Evolutionary conservation across 2,888 invertebrate species (phyloP), one percentile per base, ranked within the genome.

Genomic region (Entomobrya multifasciata): DNA sequence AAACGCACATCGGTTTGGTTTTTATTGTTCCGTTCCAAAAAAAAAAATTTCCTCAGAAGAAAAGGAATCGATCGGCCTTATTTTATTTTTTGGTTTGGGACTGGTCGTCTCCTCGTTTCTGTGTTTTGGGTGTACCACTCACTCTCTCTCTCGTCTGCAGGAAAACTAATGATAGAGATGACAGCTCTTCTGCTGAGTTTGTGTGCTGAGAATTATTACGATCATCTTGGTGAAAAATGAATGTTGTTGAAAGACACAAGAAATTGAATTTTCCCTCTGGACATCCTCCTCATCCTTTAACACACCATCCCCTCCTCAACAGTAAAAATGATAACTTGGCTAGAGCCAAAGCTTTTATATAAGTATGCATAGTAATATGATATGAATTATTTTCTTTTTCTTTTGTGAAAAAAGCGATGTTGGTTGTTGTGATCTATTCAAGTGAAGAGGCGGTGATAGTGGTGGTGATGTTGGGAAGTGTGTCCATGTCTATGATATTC

Each of bases 191-290:
- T 60, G 57, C 17, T 25, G 22, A 15, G 30, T 3, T 8, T 5
- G 25, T 62, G 62, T 57, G 10, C 57, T 57, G 20, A 5, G 10
- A 65, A 20, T 1, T 41, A 36, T 17, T 30, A 49, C 20, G 49
- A 49, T 25, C 5, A 72, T 30, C 67, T 3, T 17, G 47, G 15
- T 80, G 65, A 80, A 80, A 80, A 80, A 80, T 80, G 80, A 80
- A 17, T 67, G 49, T 20, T 47, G 25, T 36, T 36, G 52, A 65
- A 47, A 25, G 47, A 65, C n/a, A n/a, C 22, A 36, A 52, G 55
- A 55, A 65, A 65, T 79, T 65, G 79, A 49, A 30, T 79, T 79
- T 76, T 30, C 49, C 6, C 49, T 36, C 6, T 67, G 41, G 44
- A 57, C 20, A 36, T 36, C 36, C 36, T 36, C 36, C 36, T n/a